These are phyloP conservation scores for Nannobrachium achirus DNA, from an alignment of 2,113 vertebrate genomes.

Conservation along the genomic window DNA sequence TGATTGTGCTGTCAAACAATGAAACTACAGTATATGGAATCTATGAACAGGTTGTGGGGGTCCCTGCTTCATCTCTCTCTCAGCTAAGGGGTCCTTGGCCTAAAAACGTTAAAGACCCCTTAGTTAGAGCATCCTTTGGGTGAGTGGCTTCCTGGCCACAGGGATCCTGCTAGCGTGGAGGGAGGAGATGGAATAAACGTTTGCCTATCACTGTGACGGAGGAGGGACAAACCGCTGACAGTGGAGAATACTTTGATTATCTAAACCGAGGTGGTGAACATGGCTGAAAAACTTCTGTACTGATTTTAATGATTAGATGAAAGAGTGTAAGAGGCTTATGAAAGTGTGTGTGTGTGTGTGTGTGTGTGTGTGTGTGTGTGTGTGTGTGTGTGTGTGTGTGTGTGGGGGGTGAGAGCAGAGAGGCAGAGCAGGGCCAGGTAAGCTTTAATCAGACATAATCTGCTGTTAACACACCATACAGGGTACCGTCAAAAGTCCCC, in stretches of 20 bases:
- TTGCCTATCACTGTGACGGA: slow-evolving; percentile 48
- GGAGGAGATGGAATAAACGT: slow-evolving; percentile 38
- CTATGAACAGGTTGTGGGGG: too few relatives aligned
- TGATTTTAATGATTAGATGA: slow-evolving; percentile 75
- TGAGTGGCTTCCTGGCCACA: slow-evolving; percentile 46
- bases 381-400: too few relatives aligned
- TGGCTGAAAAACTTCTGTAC: slow-evolving; percentile 67
- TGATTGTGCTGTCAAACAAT: too few relatives aligned
- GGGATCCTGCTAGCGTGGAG: slow-evolving; percentile 32
- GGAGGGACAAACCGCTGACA: slow-evolving; percentile 62
- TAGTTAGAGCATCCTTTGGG: slow-evolving; percentile 25
- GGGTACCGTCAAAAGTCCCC: slow-evolving; percentile 71
- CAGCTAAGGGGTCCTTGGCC: too few relatives aligned
- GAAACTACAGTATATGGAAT: too few relatives aligned
- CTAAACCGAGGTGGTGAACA: neutral
- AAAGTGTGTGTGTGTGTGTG: neutral
- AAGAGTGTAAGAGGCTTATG: slow-evolving; percentile 74
- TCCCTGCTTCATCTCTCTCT: too few relatives aligned
- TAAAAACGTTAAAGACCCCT: too few relatives aligned
- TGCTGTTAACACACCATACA: slow-evolving; percentile 79
- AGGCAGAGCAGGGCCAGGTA: slow-evolving; percentile 74
- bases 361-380: too few relatives aligned
- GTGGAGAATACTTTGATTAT: slow-evolving; percentile 41
- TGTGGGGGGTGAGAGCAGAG: slow-evolving; percentile 57
- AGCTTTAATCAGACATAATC: slow-evolving; percentile 80